Conservation (phyloP, 1,140 invertebrate genomes). For the Drosophila teissieri region DNA sequence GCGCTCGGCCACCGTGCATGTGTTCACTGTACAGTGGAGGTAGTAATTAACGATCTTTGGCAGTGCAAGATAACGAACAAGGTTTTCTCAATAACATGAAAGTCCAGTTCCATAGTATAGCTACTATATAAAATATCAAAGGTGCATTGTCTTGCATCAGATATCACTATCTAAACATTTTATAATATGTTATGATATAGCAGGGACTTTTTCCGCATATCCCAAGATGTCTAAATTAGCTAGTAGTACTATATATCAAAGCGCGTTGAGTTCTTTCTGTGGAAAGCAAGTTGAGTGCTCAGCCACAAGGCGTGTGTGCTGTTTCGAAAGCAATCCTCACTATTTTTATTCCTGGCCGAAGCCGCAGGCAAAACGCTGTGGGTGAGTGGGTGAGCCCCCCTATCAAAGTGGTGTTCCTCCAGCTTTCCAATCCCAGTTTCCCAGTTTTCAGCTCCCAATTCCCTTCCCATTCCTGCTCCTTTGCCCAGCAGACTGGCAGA, state of each 20-base stretch:
- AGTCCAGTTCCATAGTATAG: too few relatives aligned
- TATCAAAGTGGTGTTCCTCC: constrained; percentile 18
- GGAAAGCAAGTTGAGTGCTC: background rate
- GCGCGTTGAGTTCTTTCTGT: background rate
- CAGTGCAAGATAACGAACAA: background rate
- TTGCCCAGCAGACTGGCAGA: constrained; percentile 1
- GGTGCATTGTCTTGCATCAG: too few relatives aligned
- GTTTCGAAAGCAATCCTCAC: constrained; percentile 21
- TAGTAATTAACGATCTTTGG: background rate
- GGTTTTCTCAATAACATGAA: too few relatives aligned
- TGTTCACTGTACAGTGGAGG: constrained; percentile 35
- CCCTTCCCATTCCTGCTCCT: background rate
- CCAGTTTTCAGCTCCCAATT: constrained; percentile 4
- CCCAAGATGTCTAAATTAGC: too few relatives aligned
- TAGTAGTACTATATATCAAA: background rate
- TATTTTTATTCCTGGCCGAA: constrained; percentile 63
- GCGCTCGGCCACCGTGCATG: constrained; percentile 13
- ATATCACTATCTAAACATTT: too few relatives aligned
- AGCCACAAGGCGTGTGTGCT: constrained; percentile 5
- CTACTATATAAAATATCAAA: too few relatives aligned
- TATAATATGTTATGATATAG: too few relatives aligned
- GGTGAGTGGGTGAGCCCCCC: constrained; percentile 49
- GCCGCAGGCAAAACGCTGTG: constrained; percentile 49
- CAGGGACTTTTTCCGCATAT: too few relatives aligned
- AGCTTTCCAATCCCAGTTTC: constrained; percentile 32